Conservation (phyloP, 2,797 vertebrate species). For the Pipistrellus pygmaeus region DNA sequence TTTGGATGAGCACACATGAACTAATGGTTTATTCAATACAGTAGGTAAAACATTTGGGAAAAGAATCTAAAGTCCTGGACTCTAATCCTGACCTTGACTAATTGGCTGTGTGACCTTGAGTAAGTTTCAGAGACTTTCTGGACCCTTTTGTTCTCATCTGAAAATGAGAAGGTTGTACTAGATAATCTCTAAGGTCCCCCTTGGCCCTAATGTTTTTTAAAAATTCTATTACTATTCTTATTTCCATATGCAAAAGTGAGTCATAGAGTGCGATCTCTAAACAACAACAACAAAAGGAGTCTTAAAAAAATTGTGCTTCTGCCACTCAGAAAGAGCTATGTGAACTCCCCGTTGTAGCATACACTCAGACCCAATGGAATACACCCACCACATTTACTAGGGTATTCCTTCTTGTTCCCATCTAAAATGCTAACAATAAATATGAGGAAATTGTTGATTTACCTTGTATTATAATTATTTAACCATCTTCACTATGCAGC, state of each 20-base stretch:
- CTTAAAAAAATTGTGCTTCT: background rate
- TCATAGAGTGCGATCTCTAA: background rate
- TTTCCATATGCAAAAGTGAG: constrained; percentile 19
- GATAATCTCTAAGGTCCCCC: background rate
- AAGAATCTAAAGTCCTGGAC: background rate
- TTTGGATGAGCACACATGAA: background rate
- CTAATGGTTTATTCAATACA: background rate
- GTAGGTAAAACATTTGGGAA: background rate
- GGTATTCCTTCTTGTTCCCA: background rate
- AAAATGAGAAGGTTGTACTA: background rate
- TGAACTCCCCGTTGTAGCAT: background rate
- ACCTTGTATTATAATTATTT: constrained; percentile 24
- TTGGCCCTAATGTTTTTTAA: background rate
- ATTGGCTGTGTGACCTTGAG: background rate
- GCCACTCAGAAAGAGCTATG: background rate
- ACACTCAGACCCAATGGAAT: background rate
- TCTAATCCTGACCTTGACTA: background rate
- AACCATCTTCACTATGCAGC: background rate
- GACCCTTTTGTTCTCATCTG: background rate
- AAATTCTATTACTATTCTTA: background rate
- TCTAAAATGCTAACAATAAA: background rate
- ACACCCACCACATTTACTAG: background rate
- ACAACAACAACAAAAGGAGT: background rate
- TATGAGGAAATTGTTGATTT: background rate
- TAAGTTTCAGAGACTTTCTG: background rate